These are phyloP conservation scores for Megaustenia siamemsis DNA, from an alignment of 2,888 invertebrate species.

Conservation along the genomic window DNA sequence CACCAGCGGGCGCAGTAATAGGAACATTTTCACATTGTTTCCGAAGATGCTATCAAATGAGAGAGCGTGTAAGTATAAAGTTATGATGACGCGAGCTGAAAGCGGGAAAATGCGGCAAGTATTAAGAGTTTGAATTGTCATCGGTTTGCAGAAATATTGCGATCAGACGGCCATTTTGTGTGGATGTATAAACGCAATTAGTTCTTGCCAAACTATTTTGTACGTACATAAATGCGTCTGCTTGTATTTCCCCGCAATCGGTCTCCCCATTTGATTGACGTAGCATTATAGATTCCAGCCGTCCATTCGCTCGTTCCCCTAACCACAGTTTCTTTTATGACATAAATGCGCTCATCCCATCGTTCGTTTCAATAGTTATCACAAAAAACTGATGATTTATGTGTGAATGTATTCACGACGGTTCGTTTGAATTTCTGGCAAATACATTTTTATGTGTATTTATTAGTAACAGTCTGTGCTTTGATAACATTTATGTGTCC, in stretches of 20 bases:
- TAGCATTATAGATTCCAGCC: too few relatives aligned
- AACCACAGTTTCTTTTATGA: too few relatives aligned
- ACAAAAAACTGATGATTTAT: too few relatives aligned
- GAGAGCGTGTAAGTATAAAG: background rate
- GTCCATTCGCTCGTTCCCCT: too few relatives aligned
- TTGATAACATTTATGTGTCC: too few relatives aligned
- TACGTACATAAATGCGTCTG: background rate
- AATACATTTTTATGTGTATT: too few relatives aligned
- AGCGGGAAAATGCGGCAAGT: background rate
- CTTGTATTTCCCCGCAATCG: background rate
- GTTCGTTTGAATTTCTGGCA: too few relatives aligned
- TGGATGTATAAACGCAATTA: background rate
- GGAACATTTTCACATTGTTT: slow-evolving; percentile 42
- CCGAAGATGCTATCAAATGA: background rate
- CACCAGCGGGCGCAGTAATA: slow-evolving; percentile 4
- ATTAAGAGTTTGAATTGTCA: slow-evolving; percentile 24
- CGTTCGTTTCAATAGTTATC: too few relatives aligned
- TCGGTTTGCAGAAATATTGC: background rate
- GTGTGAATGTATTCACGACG: too few relatives aligned
- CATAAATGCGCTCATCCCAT: too few relatives aligned
- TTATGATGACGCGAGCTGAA: background rate
- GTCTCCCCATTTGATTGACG: background rate
- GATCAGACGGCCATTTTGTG: background rate
- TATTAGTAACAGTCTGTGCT: too few relatives aligned
- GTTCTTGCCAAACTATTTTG: background rate